Evolutionary conservation across 2,888 invertebrate genomes (phyloP), one percentile per base, ranked within the genome.

Genomic region (Papilio protenor): DNA sequence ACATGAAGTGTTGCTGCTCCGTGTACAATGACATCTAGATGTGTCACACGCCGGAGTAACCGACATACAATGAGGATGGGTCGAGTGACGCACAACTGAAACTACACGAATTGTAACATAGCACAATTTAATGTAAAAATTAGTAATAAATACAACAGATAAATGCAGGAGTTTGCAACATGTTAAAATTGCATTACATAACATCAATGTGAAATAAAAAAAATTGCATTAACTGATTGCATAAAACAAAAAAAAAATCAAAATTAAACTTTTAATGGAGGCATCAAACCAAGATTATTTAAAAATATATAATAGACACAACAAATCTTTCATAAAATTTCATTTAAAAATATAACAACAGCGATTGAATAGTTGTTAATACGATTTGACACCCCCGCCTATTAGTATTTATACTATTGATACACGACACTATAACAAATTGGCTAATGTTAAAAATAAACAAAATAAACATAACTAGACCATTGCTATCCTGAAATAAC

Each of bases 121-220:
- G 96, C 96, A 96, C 96, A 96, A 96, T 96, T 95, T 96, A 96
- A 96, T 96, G 95, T 96, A 96, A 96, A 96, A 96, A 96, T 96
- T 96, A 96, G 96, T 96, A 96, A 96, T 95, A 96, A 96, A 95
- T 95, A 95, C 95, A 95, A 95, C 95, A 95, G 95, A 95, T 96
- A 96, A 96, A 96, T 96, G 96, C 96, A 95, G 95, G 95, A 95
- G 94, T 95, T 95, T 95, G 95, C 95, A 95, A 94, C 92, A 92
- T 94, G 94, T 92, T 92, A 94, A 92, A 92, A 93, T 94, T 95
- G 95, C 95, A 94, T 94, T 95, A 94, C 92, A 95, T 95, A 94
- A 94, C 94, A 95, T 95, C 94, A 94, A 95, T 94, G 94, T 94
- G 95, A 94, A 94, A 94, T 86, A 92, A 90, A 92, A 78, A 88